phyloP scores from a whole-genome alignment of 2,888 invertebrate species.

The Yponomeuta malinellus region DNA sequence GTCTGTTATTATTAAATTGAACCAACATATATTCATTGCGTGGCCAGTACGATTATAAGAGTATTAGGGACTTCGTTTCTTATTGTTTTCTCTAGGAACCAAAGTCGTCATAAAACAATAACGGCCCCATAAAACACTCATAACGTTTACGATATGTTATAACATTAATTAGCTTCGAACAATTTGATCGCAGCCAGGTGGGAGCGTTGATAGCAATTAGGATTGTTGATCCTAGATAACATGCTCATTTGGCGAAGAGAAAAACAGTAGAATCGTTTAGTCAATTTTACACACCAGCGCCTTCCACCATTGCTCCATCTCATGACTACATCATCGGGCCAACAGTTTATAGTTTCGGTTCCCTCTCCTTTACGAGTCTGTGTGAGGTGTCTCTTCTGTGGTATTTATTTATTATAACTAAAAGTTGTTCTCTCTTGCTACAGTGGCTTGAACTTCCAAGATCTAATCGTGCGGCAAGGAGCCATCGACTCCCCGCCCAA shows the following conservation, averaged over 20 bases:
- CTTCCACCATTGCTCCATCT: background rate
- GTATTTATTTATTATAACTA: background rate
- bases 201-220: background rate
- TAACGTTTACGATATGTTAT: background rate
- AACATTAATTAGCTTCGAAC: background rate
- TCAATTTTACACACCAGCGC: background rate
- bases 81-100: background rate
- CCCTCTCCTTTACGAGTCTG: no score
- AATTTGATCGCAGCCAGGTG: background rate
- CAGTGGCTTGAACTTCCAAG: conserved; percentile 93
- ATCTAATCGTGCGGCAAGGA: conserved; percentile 91
- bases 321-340: background rate
- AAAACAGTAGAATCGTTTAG: background rate
- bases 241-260: background rate
- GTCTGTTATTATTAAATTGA: background rate
- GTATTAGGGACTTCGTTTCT: background rate
- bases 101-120: background rate
- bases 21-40: background rate
- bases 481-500: conserved; percentile 92
- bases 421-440: conserved; percentile 45
- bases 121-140: background rate
- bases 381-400: no score
- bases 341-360: no score
- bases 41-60: background rate
- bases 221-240: background rate